A percentile compares a stretch with the other conserved stretches of the same genome.
These are phyloP conservation scores for Myrmophylax atrothorax DNA, from an alignment of 2,113 vertebrate genomes.

Conservation along the genomic window DNA sequence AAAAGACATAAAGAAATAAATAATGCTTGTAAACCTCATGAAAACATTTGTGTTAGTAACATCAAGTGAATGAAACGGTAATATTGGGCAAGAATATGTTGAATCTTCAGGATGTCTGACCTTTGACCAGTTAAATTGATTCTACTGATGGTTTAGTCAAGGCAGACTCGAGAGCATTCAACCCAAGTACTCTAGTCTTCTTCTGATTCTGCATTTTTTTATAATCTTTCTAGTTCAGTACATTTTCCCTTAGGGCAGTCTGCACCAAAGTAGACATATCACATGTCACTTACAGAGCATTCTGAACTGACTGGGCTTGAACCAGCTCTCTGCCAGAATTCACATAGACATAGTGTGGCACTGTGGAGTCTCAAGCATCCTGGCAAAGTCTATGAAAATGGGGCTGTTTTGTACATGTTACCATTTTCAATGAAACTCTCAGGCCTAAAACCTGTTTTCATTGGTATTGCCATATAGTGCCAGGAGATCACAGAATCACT, in stretches of 20 bases:
- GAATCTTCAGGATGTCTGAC: neutral
- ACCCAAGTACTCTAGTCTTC: neutral
- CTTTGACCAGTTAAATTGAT: neutral
- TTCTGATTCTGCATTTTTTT: neutral
- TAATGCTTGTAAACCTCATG: neutral
- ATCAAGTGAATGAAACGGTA: neutral
- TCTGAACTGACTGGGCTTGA: neutral
- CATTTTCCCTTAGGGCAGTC: neutral
- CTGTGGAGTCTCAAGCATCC: neutral
- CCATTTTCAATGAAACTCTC: neutral
- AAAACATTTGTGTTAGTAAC: neutral
- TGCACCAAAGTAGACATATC: neutral
- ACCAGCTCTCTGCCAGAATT: neutral
- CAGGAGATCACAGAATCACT: neutral
- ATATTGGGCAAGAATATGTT: neutral
- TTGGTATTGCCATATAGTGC: neutral
- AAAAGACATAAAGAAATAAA: neutral
- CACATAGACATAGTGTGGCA: neutral
- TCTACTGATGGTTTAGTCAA: neutral
- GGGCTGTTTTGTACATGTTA: neutral
- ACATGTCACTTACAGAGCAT: neutral
- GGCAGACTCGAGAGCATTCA: neutral
- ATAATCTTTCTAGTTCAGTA: neutral
- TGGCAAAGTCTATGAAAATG: neutral
- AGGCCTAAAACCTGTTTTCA: neutral